A percentile compares a stretch with the other conserved stretches of the same genome.
phyloP scores from a whole-genome alignment of 23 tunicate species.

The Phallusia fumigata region DNA sequence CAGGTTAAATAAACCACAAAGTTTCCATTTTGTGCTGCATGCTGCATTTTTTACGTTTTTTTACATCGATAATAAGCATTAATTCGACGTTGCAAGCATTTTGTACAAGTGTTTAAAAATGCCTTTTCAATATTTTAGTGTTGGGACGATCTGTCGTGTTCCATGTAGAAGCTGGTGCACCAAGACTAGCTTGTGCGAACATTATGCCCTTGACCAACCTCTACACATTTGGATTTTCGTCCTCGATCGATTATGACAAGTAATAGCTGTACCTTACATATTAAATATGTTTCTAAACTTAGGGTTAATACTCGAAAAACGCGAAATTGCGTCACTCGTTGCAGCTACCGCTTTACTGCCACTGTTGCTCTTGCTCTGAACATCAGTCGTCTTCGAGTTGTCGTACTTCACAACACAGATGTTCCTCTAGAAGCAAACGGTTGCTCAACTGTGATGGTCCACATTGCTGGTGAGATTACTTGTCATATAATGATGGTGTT shows the following conservation, averaged over 20 bases:
- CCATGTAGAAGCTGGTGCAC: conserved; percentile 58
- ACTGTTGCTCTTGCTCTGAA: conserved; percentile 5
- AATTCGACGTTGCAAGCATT: too few species aligned
- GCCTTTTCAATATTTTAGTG: conserved; percentile 26
- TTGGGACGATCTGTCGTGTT: conserved; percentile 83
- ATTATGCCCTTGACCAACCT: conserved; percentile 42
- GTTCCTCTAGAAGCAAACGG: conserved; percentile 32
- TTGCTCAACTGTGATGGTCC: conserved; percentile 63
- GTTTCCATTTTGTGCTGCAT: too few species aligned
- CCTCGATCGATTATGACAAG: conserved; percentile 41
- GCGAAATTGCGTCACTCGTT: too few species aligned
- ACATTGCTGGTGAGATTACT: conserved; percentile 53
- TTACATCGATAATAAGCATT: too few species aligned
- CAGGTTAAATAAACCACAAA: conserved; percentile 25
- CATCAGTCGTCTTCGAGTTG: conserved; percentile 50
- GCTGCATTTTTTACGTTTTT: too few species aligned
- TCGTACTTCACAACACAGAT: conserved; percentile 52
- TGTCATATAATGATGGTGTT: too few species aligned
- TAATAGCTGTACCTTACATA: conserved; percentile 39
- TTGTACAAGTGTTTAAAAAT: too few species aligned
- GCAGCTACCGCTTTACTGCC: conserved; percentile 2
- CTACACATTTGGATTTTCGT: conserved; percentile 48
- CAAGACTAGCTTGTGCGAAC: conserved; percentile 63
- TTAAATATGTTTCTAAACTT: too few species aligned
- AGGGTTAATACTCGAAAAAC: too few species aligned